Percentiles rank a stretch among this genome's conserved stretches.
Conservation (phyloP, 53 echinoderm and acorn worm genomes). For the Paracentrotus lividus region DNA sequence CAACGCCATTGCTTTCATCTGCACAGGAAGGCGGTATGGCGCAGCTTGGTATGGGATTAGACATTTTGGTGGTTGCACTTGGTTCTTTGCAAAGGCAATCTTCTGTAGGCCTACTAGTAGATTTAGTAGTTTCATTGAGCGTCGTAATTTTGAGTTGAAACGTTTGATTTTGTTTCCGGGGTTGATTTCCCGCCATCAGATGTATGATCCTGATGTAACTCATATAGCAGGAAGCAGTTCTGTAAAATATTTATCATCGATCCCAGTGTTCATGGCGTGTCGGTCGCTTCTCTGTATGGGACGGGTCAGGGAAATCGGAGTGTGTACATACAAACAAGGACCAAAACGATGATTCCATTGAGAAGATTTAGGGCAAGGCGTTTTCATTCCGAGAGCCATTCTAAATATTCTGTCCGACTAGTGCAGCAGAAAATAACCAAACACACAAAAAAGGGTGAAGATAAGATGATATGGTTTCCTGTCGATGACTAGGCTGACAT, state of each 20-base stretch:
- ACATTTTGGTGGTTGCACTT: no score
- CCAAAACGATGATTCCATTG: not conserved
- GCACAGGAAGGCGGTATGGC: no score
- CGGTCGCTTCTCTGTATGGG: not conserved
- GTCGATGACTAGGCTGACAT: not conserved
- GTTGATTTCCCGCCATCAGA: not conserved
- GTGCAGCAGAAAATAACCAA: no score
- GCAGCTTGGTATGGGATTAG: no score
- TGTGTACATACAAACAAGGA: not conserved
- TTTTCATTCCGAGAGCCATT: not conserved
- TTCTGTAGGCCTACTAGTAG: not conserved
- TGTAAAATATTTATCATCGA: not conserved
- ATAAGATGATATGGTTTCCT: not conserved
- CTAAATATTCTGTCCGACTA: no score
- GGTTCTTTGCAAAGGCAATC: no score
- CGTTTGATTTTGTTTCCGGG: not conserved
- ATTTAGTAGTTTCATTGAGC: not conserved
- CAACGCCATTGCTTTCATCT: no score
- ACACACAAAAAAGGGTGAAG: no score
- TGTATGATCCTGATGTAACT: not conserved
- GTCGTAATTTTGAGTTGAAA: not conserved
- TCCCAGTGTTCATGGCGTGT: not conserved
- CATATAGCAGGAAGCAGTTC: constrained; percentile 22
- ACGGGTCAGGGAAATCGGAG: not conserved
- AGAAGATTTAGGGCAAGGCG: not conserved